Evolutionary conservation across 2,113 vertebrate genomes (phyloP), one percentile per base, ranked within the genome.

Genomic region (Apaloderma vittatum): DNA sequence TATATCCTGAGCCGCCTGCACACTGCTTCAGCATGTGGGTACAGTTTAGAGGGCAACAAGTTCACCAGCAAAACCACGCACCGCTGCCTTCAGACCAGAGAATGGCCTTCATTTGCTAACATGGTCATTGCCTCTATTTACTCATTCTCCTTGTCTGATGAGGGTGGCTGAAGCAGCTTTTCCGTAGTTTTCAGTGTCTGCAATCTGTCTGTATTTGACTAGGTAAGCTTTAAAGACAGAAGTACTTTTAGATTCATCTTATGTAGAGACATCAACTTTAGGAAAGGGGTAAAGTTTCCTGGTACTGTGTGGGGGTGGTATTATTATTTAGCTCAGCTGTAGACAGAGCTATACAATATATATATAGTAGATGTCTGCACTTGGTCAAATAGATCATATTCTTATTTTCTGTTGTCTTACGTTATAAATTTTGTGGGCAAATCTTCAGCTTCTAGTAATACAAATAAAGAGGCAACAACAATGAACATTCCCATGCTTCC

Each of bases 1-100:
- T 12, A 7, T 10, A 12, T 23, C 9, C 8, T 62, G 51, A 80
- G 30, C 15, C n/a, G 57, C 8, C 19, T 57, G 20, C 52, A 11
- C 2, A 0, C 15, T 67, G 26, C 40, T 30, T 68, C 13, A 17
- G 6, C 16, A 9, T 20, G 3, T 48, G 52, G 15, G 7, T 34
- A 40, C 0, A 0, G 72, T 57, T 70, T 5, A 1, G 12, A 32
- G 6, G 52, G 8, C 34, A 61, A 12, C 26, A 86, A 7, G 4
- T 74, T 55, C 87, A 26, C 48, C 34, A 61, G 34, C n/a, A 65
- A 43, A 79, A 15, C 11, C 82, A 6, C 26, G 4, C 54, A 16
- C 37, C 20, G 6, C 1, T 20, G 14, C 58, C 48, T 43, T 58
- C 55, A 49, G 26, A 74, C 17, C 74, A 51, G 46, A 46, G 54